Conservation (phyloP, 1,140 invertebrate species). For the Brachionus asplanchnoidis region DNA sequence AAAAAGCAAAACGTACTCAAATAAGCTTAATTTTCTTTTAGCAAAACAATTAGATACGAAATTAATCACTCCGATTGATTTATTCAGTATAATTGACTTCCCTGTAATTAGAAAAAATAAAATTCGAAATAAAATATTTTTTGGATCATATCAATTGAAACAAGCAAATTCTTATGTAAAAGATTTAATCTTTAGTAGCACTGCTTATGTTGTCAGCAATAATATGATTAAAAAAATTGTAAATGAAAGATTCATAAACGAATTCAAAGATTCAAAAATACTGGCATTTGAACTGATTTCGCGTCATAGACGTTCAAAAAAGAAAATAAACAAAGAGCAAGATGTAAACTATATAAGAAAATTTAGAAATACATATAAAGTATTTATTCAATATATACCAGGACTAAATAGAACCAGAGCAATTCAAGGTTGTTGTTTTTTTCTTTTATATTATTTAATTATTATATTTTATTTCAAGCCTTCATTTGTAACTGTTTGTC, state of each 20-base stretch:
- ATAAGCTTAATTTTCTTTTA: neutral
- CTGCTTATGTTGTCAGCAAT: neutral
- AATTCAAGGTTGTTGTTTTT: neutral
- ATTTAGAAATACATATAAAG: neutral
- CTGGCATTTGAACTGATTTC: neutral
- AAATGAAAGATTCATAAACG: neutral
- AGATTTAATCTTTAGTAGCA: neutral
- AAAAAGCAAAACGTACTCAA: neutral
- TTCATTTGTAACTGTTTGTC: constrained; percentile 1
- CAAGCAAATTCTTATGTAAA: neutral
- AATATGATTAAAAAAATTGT: neutral
- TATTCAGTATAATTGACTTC: neutral
- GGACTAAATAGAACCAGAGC: neutral
- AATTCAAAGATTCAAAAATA: neutral
- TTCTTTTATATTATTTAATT: neutral
- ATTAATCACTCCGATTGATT: neutral
- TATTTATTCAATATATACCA: constrained; percentile 14
- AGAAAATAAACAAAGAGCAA: neutral
- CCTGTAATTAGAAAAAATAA: neutral
- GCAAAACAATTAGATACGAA: constrained; percentile 11
- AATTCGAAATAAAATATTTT: neutral
- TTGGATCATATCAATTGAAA: constrained; percentile 11
- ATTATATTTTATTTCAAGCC: neutral
- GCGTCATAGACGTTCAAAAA: neutral
- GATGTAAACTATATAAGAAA: neutral